A percentile compares a stretch with the other conserved stretches of the same genome.
These are phyloP conservation scores for Eilema caniola DNA, from an alignment of 2,888 invertebrate genomes.

Conservation along the genomic window DNA sequence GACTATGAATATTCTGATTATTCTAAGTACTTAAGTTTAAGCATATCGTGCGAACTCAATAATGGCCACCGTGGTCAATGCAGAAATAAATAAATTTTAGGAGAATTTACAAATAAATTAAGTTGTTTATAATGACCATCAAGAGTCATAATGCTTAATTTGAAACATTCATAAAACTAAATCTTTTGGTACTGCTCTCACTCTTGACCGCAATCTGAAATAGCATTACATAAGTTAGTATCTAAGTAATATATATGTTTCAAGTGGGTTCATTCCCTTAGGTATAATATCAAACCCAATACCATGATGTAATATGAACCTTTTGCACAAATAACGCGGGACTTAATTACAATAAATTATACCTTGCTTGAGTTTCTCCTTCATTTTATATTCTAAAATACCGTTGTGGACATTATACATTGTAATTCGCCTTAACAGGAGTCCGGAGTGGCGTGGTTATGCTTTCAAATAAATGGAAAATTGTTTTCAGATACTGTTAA, in stretches of 20 bases:
- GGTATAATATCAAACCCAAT: neutral
- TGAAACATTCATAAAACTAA: neutral
- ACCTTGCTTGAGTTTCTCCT: neutral
- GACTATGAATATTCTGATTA: no score
- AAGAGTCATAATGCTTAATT: neutral
- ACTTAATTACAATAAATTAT: neutral
- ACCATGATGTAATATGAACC: neutral
- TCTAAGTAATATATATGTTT: neutral
- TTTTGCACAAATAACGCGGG: neutral
- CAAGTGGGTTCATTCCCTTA: neutral
- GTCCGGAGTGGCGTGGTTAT: neutral
- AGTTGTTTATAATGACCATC: neutral
- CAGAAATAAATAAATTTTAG: neutral
- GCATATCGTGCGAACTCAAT: no score
- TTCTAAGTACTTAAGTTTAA: no score
- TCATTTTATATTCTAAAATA: slow-evolving; percentile 4
- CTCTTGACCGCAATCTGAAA: slow-evolving; percentile 1
- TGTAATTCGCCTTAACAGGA: slow-evolving; percentile 4
- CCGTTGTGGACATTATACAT: slow-evolving; percentile 8
- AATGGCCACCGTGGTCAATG: no score
- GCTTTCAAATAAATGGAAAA: neutral
- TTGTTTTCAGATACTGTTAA: neutral
- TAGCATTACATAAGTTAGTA: neutral
- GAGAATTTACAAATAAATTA: neutral
- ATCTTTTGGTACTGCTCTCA: neutral